A percentile compares a stretch with the other conserved stretches of the same genome.
These are phyloP conservation scores for Nematostella vectensis DNA, from an alignment of 92 coral and sea anemone species.

Conservation along the genomic window DNA sequence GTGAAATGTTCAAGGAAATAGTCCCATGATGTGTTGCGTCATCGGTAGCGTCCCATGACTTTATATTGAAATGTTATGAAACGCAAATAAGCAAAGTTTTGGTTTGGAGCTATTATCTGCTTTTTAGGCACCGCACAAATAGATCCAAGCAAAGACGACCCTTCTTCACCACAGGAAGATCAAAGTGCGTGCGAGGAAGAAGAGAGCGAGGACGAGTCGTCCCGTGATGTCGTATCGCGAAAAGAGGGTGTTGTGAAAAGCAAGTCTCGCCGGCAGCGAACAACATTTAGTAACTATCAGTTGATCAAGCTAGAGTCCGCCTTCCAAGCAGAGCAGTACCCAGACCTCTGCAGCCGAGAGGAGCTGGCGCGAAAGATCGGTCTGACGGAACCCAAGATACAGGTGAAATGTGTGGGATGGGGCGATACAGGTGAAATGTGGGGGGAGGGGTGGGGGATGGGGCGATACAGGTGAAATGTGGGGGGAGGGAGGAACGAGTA, in stretches of 20 bases:
- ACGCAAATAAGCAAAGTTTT: too few relatives aligned
- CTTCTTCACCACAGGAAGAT: too few relatives aligned
- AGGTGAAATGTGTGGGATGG: slow-evolving; percentile 10
- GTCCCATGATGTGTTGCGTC: too few relatives aligned
- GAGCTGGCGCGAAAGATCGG: slow-evolving; percentile 30
- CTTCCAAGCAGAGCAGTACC: slow-evolving; percentile 33
- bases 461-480: background rate
- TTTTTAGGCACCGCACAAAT: too few relatives aligned
- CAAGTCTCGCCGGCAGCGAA: slow-evolving; percentile 26
- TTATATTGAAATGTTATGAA: too few relatives aligned
- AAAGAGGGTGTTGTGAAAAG: background rate
- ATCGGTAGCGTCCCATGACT: too few relatives aligned
- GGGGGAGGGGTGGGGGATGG: background rate
- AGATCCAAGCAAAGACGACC: background rate
- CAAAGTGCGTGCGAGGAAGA: background rate
- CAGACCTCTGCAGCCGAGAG: slow-evolving; percentile 21
- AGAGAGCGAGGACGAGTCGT: background rate
- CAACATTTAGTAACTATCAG: slow-evolving; percentile 32
- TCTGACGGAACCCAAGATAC: slow-evolving; percentile 27
- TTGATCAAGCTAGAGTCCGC: slow-evolving; percentile 26
- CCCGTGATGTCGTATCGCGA: background rate
- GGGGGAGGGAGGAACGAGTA: too few relatives aligned
- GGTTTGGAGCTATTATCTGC: too few relatives aligned
- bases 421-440: background rate
- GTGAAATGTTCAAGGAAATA: too few relatives aligned